Evolutionary conservation across 1,140 invertebrate genomes (phyloP).

Genomic region (Hirudo medicinalis): DNA sequence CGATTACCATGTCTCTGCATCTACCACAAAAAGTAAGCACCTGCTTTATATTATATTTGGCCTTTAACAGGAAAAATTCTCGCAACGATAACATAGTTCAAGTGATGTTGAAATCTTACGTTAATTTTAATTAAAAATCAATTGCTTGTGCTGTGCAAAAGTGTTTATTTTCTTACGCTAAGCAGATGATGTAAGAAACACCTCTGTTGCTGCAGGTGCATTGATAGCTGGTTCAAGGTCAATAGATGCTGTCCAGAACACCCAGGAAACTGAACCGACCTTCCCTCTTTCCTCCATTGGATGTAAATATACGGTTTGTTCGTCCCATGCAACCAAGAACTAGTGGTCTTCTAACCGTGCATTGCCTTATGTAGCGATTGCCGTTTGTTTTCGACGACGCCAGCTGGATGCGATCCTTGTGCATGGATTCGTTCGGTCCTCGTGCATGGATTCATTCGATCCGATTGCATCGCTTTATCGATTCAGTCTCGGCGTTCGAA

Average conservation of each 20-base stretch:
- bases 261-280: conserved; percentile 55
- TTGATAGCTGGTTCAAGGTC: conserved; percentile 92
- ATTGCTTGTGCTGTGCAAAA: not conserved
- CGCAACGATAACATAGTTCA: not conserved
- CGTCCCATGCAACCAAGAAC: no score
- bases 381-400: no score
- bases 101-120: not conserved
- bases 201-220: conserved; percentile 56
- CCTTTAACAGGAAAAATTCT: no score
- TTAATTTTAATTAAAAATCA: not conserved
- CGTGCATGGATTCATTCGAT: no score
- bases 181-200: not conserved
- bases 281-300: no score
- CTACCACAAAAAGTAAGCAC: conserved; percentile 84
- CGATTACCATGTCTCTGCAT: conserved; percentile 96
- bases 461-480: no score
- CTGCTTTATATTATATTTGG: not conserved
- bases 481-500: no score
- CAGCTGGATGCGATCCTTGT: no score
- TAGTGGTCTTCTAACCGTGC: no score
- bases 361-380: no score
- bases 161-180: not conserved
- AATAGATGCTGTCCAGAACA: conserved; percentile 92
- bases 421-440: no score
- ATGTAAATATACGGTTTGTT: no score